phyloP scores from a whole-genome alignment of 1,140 invertebrate species.

The Drosophila dunni region DNA sequence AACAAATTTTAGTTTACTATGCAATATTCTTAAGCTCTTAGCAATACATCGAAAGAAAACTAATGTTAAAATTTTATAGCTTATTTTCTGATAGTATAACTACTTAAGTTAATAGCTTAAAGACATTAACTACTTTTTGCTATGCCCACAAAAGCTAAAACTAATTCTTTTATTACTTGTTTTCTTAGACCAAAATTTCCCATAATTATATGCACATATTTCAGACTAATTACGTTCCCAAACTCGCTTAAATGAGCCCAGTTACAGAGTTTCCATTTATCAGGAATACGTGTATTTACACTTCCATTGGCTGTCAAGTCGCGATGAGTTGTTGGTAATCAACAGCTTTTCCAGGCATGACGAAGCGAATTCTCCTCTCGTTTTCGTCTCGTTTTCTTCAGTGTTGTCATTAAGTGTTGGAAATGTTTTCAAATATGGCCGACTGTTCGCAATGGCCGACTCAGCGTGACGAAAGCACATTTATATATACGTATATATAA shows the following conservation, averaged over 20 bases:
- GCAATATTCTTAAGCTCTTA: no score
- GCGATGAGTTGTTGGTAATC: conserved; percentile 6
- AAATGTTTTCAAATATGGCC: conserved; percentile 54
- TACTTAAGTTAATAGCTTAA: no score
- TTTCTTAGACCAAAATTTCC: no score
- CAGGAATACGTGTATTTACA: neutral
- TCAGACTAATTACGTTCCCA: neutral
- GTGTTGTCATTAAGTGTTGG: conserved; percentile 43
- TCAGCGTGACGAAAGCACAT: conserved; percentile 48
- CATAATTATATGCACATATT: no score
- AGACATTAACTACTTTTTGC: no score
- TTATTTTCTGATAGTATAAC: no score
- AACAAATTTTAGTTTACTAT: no score
- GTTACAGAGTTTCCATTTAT: conserved; percentile 11
- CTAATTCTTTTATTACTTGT: no score
- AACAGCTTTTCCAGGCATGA: conserved; percentile 47
- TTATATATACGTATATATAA: no score
- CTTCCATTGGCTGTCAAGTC: conserved; percentile 13
- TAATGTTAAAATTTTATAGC: no score
- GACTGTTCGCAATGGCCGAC: conserved; percentile 37
- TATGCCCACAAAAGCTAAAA: no score
- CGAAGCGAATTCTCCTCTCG: conserved; percentile 16
- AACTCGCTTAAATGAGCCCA: neutral
- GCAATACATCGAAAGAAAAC: no score
- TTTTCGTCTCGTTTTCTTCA: neutral